Evolutionary conservation across 2,888 invertebrate species (phyloP).

Genomic region (Dascillus cervinus): DNA sequence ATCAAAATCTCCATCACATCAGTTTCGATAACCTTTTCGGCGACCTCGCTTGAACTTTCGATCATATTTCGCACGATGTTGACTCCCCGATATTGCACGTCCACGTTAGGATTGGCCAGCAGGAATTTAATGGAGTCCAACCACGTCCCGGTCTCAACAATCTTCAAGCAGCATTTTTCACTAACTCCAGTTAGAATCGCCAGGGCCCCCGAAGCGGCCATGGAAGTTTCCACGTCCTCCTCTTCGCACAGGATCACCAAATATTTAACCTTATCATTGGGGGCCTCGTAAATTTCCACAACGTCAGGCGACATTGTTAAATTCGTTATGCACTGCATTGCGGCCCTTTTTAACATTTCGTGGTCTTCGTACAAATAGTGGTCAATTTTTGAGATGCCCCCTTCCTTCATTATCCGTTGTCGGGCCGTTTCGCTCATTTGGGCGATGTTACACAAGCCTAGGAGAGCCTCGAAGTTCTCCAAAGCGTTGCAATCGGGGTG

Average conservation of each 20-base stretch:
- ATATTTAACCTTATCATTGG: slow-evolving; percentile 86
- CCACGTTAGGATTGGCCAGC: slow-evolving; percentile 69
- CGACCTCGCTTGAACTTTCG: slow-evolving; percentile 64
- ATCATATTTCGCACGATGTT: slow-evolving; percentile 77
- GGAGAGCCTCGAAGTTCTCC: slow-evolving; percentile 93
- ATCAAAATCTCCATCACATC: slow-evolving; percentile 87
- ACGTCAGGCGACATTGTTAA: slow-evolving; percentile 75
- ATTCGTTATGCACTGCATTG: slow-evolving; percentile 88
- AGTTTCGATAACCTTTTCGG: slow-evolving; percentile 75
- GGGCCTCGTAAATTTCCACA: slow-evolving; percentile 67
- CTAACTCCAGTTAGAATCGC: slow-evolving; percentile 78
- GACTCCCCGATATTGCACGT: slow-evolving; percentile 80
- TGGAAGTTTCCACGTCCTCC: slow-evolving; percentile 73
- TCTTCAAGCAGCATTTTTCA: slow-evolving; percentile 66
- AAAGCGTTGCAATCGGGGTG: slow-evolving; percentile 80
- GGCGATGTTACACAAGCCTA: slow-evolving; percentile 94
- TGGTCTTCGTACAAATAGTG: slow-evolving; percentile 95
- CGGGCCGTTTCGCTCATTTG: slow-evolving; percentile 74
- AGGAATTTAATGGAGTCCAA: slow-evolving; percentile 70
- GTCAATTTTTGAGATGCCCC: slow-evolving; percentile 83
- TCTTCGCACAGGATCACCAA: slow-evolving; percentile 70
- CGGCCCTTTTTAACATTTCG: slow-evolving; percentile 74
- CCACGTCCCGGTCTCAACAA: slow-evolving; percentile 71
- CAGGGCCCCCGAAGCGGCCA: slow-evolving; percentile 82
- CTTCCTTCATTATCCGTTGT: slow-evolving; percentile 83